These are phyloP conservation scores for Sarcophaga variegata DNA, from an alignment of 2,888 invertebrate species.

Conservation along the genomic window DNA sequence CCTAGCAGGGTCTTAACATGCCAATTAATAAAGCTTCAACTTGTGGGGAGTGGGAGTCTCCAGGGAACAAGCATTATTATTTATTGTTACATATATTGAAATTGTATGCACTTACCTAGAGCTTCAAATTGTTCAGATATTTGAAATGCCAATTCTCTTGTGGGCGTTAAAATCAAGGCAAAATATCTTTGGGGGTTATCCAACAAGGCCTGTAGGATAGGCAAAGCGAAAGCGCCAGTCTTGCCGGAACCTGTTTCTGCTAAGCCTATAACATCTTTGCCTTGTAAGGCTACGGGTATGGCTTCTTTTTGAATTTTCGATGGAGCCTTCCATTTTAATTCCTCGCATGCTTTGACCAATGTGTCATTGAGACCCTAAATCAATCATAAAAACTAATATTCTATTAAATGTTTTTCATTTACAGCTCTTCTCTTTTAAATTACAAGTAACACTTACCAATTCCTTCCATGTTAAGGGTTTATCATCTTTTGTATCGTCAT, in stretches of 20 bases:
- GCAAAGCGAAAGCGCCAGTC: slow-evolving; percentile 98
- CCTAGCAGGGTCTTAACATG: slow-evolving; percentile 16
- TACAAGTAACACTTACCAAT: slow-evolving; percentile 82
- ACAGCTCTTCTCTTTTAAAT: slow-evolving; percentile 35
- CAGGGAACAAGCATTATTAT: not conserved
- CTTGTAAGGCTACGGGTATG: slow-evolving; percentile 94
- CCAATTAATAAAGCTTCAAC: not conserved
- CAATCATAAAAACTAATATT: slow-evolving; percentile 67
- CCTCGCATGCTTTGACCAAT: slow-evolving; percentile 94
- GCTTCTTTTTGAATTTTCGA: slow-evolving; percentile 97
- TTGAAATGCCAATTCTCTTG: slow-evolving; percentile 98
- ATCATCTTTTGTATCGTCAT: slow-evolving; percentile 55
- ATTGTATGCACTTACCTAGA: slow-evolving; percentile 85
- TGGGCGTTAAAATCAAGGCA: slow-evolving; percentile 96
- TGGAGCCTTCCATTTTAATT: slow-evolving; percentile 96
- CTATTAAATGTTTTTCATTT: slow-evolving; percentile 53
- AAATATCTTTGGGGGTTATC: slow-evolving; percentile 97
- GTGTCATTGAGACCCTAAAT: slow-evolving; percentile 93
- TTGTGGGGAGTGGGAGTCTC: not conserved
- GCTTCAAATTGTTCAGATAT: slow-evolving; percentile 99
- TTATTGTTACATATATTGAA: not conserved
- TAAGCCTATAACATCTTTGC: slow-evolving; percentile 86
- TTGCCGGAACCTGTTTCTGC: slow-evolving; percentile 93
- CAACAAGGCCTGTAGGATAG: slow-evolving; percentile 94
- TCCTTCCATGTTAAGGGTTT: slow-evolving; percentile 83